phyloP scores from a whole-genome alignment of 2,113 vertebrate genomes.

The Engraulis encrasicolus region DNA sequence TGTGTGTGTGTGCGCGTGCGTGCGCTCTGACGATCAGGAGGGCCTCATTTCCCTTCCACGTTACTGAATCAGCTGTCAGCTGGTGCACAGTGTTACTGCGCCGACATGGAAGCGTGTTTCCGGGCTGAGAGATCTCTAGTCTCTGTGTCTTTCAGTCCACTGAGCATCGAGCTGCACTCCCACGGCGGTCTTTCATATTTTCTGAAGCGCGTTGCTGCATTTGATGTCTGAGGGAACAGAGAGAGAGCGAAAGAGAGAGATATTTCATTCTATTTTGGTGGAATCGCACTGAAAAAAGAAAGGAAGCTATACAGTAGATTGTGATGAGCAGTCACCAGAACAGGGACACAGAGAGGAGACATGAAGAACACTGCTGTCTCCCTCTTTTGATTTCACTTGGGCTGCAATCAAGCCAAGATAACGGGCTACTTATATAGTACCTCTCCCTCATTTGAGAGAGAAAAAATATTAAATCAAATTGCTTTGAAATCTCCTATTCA shows the following conservation, averaged over 20 bases:
- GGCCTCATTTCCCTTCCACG: slow-evolving; percentile 21
- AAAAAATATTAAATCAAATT: background rate
- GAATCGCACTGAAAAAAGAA: slow-evolving; percentile 11
- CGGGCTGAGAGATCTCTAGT: background rate
- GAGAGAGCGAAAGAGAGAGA: background rate
- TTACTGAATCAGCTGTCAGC: slow-evolving; percentile 46
- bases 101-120: slow-evolving; percentile 25
- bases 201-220: background rate
- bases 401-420: slow-evolving; percentile 16
- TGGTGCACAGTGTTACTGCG: slow-evolving; percentile 30
- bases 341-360: background rate
- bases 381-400: slow-evolving; percentile 27
- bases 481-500: background rate
- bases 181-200: slow-evolving; percentile 27
- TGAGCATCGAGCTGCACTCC: slow-evolving; percentile 23
- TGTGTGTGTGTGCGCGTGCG: too few relatives aligned
- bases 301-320: background rate
- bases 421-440: background rate
- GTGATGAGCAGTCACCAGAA: slow-evolving; percentile 14
- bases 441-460: background rate
- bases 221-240: slow-evolving; percentile 28
- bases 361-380: background rate
- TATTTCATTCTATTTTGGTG: slow-evolving; percentile 38
- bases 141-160: background rate
- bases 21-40: slow-evolving; percentile 24